A percentile compares a stretch with the other conserved stretches of the same genome.
Evolutionary conservation across 2,113 vertebrate genomes (phyloP).

Genomic region (Oxyruncus cristatus): DNA sequence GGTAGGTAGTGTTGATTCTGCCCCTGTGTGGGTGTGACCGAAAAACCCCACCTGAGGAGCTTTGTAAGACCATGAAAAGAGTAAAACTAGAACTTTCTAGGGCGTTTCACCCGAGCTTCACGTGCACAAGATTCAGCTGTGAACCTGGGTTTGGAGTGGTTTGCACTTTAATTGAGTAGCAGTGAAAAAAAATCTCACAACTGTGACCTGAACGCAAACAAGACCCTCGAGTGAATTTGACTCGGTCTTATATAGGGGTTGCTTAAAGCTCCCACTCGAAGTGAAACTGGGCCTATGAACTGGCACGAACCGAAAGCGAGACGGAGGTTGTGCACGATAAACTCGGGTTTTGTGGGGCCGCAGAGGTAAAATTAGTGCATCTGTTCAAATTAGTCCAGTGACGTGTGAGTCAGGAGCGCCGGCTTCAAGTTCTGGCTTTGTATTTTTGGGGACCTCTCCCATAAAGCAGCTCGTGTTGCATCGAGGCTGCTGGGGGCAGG

Average conservation of each 20-base stretch:
- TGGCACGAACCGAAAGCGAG: background rate
- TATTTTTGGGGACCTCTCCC: background rate
- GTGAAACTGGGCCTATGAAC: background rate
- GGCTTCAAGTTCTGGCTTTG: background rate
- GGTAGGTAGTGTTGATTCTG: background rate
- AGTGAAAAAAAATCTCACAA: background rate
- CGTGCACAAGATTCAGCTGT: rapidly evolving
- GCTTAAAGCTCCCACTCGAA: background rate
- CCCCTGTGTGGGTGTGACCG: rapidly evolving
- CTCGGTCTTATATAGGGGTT: background rate
- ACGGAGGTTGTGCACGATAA: background rate
- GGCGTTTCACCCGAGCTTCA: background rate
- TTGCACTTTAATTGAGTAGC: background rate
- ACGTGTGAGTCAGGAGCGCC: rapidly evolving
- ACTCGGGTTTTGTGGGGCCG: background rate
- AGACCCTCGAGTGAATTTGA: background rate
- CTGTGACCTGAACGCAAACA: background rate
- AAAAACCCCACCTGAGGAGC: background rate
- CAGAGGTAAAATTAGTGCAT: rapidly evolving
- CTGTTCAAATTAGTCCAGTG: background rate
- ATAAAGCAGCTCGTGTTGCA: background rate
- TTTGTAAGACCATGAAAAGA: background rate
- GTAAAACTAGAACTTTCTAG: background rate
- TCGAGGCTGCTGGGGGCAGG: background rate
- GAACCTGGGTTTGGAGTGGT: background rate